Evolutionary conservation across 2,797 vertebrate genomes (phyloP).

Genomic region (Epinephelus malabaricus): DNA sequence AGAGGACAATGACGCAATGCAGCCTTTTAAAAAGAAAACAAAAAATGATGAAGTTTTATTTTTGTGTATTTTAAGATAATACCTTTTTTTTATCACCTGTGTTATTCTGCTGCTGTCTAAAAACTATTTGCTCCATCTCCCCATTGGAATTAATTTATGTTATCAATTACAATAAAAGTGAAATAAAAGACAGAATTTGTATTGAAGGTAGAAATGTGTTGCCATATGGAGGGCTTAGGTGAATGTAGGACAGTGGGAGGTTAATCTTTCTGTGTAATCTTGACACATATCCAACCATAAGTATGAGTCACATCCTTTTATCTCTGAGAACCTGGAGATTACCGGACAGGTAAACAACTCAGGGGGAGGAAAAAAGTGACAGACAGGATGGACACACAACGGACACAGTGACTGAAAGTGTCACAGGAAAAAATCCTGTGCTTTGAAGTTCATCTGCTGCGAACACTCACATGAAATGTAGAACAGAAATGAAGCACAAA

Average conservation of each 20-base stretch:
- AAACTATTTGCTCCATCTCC: background rate
- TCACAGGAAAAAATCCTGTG: background rate
- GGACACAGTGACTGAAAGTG: background rate
- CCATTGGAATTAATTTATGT: background rate
- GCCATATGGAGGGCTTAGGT: conserved; percentile 45
- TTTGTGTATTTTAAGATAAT: background rate
- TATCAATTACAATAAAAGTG: background rate
- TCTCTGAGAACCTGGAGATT: conserved; percentile 37
- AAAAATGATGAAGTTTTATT: background rate
- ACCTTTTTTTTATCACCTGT: background rate
- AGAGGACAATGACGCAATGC: background rate
- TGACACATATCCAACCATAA: conserved; percentile 51
- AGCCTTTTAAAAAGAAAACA: background rate
- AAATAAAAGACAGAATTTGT: conserved; percentile 5
- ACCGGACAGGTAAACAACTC: conserved; percentile 37
- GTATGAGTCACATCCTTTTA: conserved; percentile 48
- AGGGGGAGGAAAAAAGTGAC: background rate
- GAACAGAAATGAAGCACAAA: background rate
- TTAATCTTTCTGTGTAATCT: conserved; percentile 53
- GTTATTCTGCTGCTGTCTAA: background rate
- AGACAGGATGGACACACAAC: background rate
- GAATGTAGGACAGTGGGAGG: conserved; percentile 47
- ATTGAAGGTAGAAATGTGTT: conserved; percentile 1
- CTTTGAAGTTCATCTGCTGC: background rate
- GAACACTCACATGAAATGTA: background rate